Percentiles rank a stretch among this genome's conserved stretches.
Conservation (phyloP, 2,797 vertebrate species). For the Chelonia mydas region DNA sequence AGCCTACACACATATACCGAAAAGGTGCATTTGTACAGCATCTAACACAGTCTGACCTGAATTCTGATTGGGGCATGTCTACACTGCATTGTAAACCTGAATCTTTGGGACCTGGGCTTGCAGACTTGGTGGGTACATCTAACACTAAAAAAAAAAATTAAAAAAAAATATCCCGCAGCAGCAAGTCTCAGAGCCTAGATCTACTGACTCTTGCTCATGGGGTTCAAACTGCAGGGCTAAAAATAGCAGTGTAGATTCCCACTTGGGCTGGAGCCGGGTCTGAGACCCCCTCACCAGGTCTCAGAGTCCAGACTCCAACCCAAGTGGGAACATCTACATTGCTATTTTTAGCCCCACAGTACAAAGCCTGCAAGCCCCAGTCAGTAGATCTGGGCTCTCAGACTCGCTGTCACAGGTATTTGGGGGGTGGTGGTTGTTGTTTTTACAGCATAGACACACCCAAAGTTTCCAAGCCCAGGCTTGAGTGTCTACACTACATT, state of each 20-base stretch:
- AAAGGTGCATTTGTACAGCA: neutral
- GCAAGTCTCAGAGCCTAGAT: neutral
- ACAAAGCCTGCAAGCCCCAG: neutral
- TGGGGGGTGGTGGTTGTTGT: neutral
- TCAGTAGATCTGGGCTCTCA: neutral
- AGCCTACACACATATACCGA: neutral
- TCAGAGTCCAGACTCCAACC: neutral
- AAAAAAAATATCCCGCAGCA: neutral
- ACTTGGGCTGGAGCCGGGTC: neutral
- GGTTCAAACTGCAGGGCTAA: neutral
- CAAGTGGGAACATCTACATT: neutral
- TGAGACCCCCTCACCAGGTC: neutral
- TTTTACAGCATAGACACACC: neutral
- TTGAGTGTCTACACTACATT: neutral
- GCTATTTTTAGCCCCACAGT: neutral
- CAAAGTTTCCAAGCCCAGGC: neutral
- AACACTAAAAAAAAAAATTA: neutral
- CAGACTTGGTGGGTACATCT: neutral
- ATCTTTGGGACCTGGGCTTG: neutral
- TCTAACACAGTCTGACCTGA: neutral
- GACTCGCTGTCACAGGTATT: neutral
- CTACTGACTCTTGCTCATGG: neutral
- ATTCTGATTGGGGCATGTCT: neutral
- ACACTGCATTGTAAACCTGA: neutral
- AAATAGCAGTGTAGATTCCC: neutral